These are phyloP conservation scores for Gymnoscopelus braueri DNA, from an alignment of 2,797 vertebrate genomes.

Conservation along the genomic window DNA sequence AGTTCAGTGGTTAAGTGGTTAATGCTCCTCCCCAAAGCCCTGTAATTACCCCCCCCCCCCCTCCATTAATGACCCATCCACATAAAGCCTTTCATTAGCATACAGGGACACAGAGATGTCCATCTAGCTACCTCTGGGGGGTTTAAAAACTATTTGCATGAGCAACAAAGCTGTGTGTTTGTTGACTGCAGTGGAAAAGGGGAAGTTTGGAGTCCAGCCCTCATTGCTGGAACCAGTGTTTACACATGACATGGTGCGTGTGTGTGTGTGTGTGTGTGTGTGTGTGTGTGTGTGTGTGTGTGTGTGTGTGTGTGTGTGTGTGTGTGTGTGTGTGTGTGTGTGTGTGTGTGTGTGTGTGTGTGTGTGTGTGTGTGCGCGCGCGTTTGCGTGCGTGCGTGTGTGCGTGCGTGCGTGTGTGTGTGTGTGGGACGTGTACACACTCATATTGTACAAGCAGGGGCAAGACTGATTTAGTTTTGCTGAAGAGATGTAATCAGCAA, in stretches of 20 bases:
- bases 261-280: not conserved
- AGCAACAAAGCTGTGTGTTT: slow-evolving; percentile 40
- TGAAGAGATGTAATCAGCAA: slow-evolving; percentile 66
- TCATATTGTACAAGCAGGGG: slow-evolving; percentile 18
- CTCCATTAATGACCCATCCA: slow-evolving; percentile 42
- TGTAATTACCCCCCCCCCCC: slow-evolving; percentile 66
- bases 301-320: slow-evolving; percentile 2
- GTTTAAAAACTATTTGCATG: slow-evolving; percentile 50
- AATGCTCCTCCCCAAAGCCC: slow-evolving; percentile 56
- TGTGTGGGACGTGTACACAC: not conserved
- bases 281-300: not conserved
- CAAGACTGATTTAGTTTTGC: slow-evolving; percentile 46
- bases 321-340: slow-evolving; percentile 35
- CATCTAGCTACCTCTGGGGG: slow-evolving; percentile 40
- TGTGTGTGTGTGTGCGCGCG: not conserved
- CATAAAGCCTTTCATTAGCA: slow-evolving; percentile 66
- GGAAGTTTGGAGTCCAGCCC: slow-evolving; percentile 48
- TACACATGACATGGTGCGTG: slow-evolving; percentile 40
- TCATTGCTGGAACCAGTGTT: slow-evolving; percentile 38
- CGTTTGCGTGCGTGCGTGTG: not conserved
- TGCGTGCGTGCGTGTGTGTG: not conserved
- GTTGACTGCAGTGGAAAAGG: slow-evolving; percentile 46
- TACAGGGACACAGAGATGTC: slow-evolving; percentile 60
- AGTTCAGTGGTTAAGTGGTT: slow-evolving; percentile 16
- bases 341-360: slow-evolving; percentile 9